Evolutionary conservation across 2,888 invertebrate genomes (phyloP).

Genomic region (Eledona agricola): DNA sequence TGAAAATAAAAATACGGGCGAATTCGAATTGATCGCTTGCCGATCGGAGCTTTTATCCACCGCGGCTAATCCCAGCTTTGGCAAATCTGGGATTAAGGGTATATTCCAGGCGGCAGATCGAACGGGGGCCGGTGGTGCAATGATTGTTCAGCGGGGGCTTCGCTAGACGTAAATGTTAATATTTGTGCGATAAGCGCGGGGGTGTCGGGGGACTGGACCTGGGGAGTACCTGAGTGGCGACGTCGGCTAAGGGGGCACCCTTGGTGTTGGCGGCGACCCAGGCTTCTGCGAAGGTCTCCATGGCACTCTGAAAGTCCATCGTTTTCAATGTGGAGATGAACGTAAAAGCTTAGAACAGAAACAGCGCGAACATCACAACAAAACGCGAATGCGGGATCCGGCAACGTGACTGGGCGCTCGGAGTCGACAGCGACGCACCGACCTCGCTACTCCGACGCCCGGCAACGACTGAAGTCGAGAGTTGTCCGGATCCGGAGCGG

Average conservation of each 20-base stretch:
- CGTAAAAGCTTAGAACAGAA: slow-evolving; percentile 32
- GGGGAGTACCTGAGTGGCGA: slow-evolving; percentile 78
- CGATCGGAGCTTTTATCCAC: slow-evolving; percentile 41
- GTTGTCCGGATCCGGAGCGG: slow-evolving; percentile 18
- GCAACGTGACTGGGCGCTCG: slow-evolving; percentile 56
- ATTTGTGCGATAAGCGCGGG: too few species aligned
- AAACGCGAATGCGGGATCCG: slow-evolving; percentile 44
- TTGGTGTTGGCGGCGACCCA: slow-evolving; percentile 94
- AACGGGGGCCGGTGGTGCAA: slow-evolving; percentile 30
- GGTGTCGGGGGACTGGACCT: slow-evolving; percentile 7
- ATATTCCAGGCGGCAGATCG: slow-evolving; percentile 42
- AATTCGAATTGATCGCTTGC: slow-evolving; percentile 38
- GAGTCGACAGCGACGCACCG: slow-evolving; percentile 45
- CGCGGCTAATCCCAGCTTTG: slow-evolving; percentile 56
- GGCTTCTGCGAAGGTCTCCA: slow-evolving; percentile 98
- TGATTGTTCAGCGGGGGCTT: slow-evolving; percentile 24
- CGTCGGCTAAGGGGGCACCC: slow-evolving; percentile 67
- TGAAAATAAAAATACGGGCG: slow-evolving; percentile 17
- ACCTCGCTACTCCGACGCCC: slow-evolving; percentile 47
- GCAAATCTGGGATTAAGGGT: slow-evolving; percentile 57
- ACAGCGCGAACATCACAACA: slow-evolving; percentile 17
- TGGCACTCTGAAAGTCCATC: slow-evolving; percentile 98
- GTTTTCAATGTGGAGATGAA: slow-evolving; percentile 49
- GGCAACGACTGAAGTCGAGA: slow-evolving; percentile 51
- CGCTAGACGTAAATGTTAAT: too few species aligned